phyloP scores from a whole-genome alignment of 2,888 invertebrate genomes.

The Helobdella robusta region DNA sequence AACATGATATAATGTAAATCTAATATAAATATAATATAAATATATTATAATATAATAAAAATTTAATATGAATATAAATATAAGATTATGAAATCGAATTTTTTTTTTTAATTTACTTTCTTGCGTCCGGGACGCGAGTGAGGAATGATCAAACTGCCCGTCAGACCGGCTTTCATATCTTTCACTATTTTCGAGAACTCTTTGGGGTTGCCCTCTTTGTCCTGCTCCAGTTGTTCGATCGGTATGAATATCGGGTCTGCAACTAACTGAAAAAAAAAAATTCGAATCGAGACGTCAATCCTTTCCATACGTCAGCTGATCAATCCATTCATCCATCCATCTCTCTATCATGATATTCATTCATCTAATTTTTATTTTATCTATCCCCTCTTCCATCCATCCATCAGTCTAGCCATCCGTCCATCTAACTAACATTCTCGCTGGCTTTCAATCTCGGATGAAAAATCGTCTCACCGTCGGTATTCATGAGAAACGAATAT shows the following conservation, averaged over 20 bases:
- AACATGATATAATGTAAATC: too few relatives aligned
- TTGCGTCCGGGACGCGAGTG: slow-evolving; percentile 37
- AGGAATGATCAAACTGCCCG: slow-evolving; percentile 38
- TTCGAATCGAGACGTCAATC: neutral
- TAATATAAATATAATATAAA: too few relatives aligned
- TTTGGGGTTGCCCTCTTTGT: slow-evolving; percentile 44
- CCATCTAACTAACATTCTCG: slow-evolving; percentile 46
- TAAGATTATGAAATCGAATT: too few relatives aligned
- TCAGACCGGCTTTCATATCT: slow-evolving; percentile 44
- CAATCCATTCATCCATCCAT: too few relatives aligned
- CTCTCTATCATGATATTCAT: neutral
- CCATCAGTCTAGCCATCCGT: too few relatives aligned
- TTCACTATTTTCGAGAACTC: slow-evolving; percentile 44
- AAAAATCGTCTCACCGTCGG: slow-evolving; percentile 50
- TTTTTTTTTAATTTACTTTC: too few relatives aligned
- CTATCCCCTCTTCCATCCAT: too few relatives aligned
- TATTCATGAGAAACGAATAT: slow-evolving; percentile 50
- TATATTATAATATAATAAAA: too few relatives aligned
- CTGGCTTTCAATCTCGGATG: slow-evolving; percentile 50
- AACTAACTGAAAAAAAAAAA: slow-evolving; percentile 40
- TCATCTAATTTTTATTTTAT: neutral
- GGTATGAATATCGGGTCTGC: slow-evolving; percentile 51
- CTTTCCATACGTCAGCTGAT: neutral
- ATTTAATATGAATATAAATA: too few relatives aligned
- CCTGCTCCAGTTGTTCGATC: slow-evolving; percentile 47